Base-by-base conservation (phyloP, 2,888 invertebrate species). In the Zootermopsis nevadensis region DNA sequence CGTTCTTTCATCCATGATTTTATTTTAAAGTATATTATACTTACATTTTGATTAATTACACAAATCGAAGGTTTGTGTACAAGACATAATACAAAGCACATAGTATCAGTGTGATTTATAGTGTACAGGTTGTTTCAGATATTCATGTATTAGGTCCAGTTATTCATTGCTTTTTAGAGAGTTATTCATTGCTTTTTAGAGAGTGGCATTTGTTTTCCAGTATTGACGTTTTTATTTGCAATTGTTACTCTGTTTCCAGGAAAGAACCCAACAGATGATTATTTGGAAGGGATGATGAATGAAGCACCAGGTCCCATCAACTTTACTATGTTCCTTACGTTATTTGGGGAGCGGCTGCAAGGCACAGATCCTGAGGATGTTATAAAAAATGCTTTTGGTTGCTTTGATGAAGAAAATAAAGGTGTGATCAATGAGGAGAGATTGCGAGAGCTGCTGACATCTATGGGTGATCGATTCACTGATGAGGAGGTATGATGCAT, bases 331-430 rank as follows among this genome's bases (percentile, higher is more conserved):
- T 99, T 99, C 90, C 91, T 99, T 80, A 99, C 99, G 0, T 92
- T 99, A 86, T 99, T 99, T 89, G 99, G 99, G 19, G 99, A 99
- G 89, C 95, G 98, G 83, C 93, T 99, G 82, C 99, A 99, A 89
- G 99, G 99, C 66, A 99, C 99, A 0, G 99, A 99, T 90, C 99
- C 99, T 1, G 99, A 99, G 89, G 98, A 99, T 91, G 99, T 99
- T 24, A 99, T 99, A 87, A 98, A 98, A 89, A 99, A 99, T 91
- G 99, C 99, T 27, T 99, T 99, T 90, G 98, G 98, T 79, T 99
- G 99, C 89, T 99, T 99, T 89, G 99, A 99, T 89, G 99, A 99
- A 89, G 98, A 98, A 87, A 98, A 98, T 89, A 94, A 91, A 86
- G 98, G 98, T 0, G 94, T 95, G 83, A 95, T 99, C 85, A 95